Evolutionary conservation across 2,797 vertebrate species (phyloP).

Genomic region (Thunnus albacares): DNA sequence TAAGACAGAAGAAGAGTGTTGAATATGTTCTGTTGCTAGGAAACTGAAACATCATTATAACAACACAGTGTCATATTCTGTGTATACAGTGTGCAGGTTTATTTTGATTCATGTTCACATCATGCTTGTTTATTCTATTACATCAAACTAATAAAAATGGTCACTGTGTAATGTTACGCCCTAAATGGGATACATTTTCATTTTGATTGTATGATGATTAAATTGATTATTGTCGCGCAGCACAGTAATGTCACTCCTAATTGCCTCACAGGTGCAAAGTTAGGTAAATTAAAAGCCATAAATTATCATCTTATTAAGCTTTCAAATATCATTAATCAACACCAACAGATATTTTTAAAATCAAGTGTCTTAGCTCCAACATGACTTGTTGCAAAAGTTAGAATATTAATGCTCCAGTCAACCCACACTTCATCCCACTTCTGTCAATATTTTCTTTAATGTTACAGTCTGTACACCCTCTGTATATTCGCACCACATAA

Average conservation of each 20-base stretch:
- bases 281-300: slow-evolving; percentile 9
- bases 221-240: slow-evolving; percentile 6
- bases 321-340: slow-evolving; percentile 10
- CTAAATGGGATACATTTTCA: slow-evolving; percentile 30
- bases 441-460: slow-evolving; percentile 38
- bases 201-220: slow-evolving; percentile 39
- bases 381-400: slow-evolving; percentile 11
- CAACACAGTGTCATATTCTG: slow-evolving; percentile 33
- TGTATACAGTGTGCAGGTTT: slow-evolving; percentile 5
- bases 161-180: background rate
- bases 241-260: slow-evolving; percentile 4
- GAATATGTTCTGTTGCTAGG: slow-evolving; percentile 76
- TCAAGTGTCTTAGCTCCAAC: background rate
- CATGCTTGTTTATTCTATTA: slow-evolving; percentile 45
- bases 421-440: slow-evolving; percentile 43
- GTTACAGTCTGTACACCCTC: slow-evolving; percentile 12
- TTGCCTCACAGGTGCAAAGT: slow-evolving; percentile 18
- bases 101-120: slow-evolving; percentile 32
- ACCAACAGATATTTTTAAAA: slow-evolving; percentile 2
- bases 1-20: slow-evolving; percentile 39
- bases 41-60: slow-evolving; percentile 69
- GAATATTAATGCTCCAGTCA: slow-evolving; percentile 25
- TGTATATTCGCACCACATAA: slow-evolving; percentile 19
- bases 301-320: slow-evolving; percentile 3
- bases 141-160: slow-evolving; percentile 43